A percentile compares a stretch with the other conserved stretches of the same genome.
Evolutionary conservation across 1,140 invertebrate species (phyloP).

Genomic region (Chionoecetes opilio): DNA sequence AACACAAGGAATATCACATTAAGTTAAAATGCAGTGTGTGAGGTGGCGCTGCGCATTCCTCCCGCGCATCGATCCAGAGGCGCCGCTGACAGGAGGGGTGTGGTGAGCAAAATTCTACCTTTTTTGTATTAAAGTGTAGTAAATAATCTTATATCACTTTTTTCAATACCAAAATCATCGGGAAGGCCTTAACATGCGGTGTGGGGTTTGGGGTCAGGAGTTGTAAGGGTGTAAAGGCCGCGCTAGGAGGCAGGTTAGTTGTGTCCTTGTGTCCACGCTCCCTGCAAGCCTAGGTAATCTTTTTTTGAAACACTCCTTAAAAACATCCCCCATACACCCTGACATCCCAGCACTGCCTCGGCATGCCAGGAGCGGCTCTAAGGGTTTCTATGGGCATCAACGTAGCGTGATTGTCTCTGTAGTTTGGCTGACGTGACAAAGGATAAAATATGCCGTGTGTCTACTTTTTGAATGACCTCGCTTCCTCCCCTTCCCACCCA

Average conservation of each 20-base stretch:
- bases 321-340: not conserved
- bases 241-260: not conserved
- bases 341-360: not conserved
- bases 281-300: slow-evolving; percentile 45
- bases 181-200: not conserved
- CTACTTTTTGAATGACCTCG: slow-evolving; percentile 62
- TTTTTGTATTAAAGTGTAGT: slow-evolving; percentile 58
- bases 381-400: too few relatives aligned
- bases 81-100: slow-evolving; percentile 65
- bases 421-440: not conserved
- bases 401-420: not conserved
- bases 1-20: not conserved
- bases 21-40: not conserved
- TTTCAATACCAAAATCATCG: not conserved
- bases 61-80: slow-evolving; percentile 75
- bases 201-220: slow-evolving; percentile 54
- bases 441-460: slow-evolving; percentile 39
- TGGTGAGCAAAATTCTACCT: slow-evolving; percentile 48
- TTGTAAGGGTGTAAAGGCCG: slow-evolving; percentile 16
- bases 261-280: slow-evolving; percentile 65
- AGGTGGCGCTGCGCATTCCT: slow-evolving; percentile 49
- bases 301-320: not conserved
- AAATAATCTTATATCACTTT: not conserved
- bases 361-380: not conserved
- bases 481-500: not conserved